Conservation (phyloP, 2,888 invertebrate genomes). For the Drosophila buzzatii region DNA sequence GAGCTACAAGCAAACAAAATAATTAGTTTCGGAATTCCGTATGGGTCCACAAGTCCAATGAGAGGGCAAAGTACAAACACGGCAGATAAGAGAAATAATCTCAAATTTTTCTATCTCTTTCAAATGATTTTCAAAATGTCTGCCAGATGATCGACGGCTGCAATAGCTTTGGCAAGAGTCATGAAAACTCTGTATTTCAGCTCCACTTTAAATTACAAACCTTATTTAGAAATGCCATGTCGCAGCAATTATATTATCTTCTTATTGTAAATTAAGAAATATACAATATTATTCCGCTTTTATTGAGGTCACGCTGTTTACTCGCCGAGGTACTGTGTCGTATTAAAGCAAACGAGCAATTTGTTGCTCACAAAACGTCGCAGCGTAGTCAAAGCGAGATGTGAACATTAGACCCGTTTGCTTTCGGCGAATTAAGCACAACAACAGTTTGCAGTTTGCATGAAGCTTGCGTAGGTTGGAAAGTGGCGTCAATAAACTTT, state of each 20-base stretch:
- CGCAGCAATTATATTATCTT: conserved; percentile 20
- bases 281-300: conserved; percentile 13
- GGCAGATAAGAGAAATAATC: conserved; percentile 44
- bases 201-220: conserved; percentile 27
- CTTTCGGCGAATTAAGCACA: conserved; percentile 13
- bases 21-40: conserved; percentile 25
- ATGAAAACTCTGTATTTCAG: background rate
- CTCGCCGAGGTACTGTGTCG: conserved; percentile 49
- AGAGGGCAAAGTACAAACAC: conserved; percentile 71
- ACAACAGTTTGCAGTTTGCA: conserved; percentile 9
- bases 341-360: conserved; percentile 55
- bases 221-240: conserved; percentile 79
- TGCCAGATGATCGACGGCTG: conserved; percentile 57
- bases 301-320: conserved; percentile 42
- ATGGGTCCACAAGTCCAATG: conserved; percentile 49
- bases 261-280: conserved; percentile 22
- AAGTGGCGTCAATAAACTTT: conserved; percentile 37
- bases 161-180: conserved; percentile 11
- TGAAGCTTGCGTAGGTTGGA: conserved; percentile 26
- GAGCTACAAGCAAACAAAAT: conserved; percentile 51
- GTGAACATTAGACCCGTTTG: conserved; percentile 63
- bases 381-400: conserved; percentile 27
- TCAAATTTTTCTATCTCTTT: conserved; percentile 16
- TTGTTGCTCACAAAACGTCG: conserved; percentile 26
- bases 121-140: conserved; percentile 45